Evolutionary conservation across 2,797 vertebrate genomes (phyloP), one percentile per base, ranked within the genome.

Genomic region (Urophycis tenuis): DNA sequence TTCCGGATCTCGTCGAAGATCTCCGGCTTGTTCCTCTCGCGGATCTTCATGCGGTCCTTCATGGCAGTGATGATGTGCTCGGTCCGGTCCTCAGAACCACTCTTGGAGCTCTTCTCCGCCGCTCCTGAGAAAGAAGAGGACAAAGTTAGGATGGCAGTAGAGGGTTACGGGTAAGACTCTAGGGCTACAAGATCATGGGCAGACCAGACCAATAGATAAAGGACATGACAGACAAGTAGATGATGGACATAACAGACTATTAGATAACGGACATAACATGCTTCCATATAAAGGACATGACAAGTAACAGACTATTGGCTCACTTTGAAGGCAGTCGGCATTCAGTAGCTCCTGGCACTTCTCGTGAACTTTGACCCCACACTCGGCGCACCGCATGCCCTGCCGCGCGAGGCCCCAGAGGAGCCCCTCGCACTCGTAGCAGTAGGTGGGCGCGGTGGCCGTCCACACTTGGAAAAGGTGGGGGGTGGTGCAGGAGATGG

Each of bases 391-490:
- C 84, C 98, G 95, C 98, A 99, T 99, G 82, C 98, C 98, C 93
- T 99, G 98, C 10, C 97, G 94, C 31, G 97, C 97, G 0, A 99
- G 99, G 79, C 97, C 97, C 97, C 97, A 99, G 67, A 99, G 93
- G 84, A 99, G 92, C 31, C 97, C 97, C 91, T 99, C 97, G 0
- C 97, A 99, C 91, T 99, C 97, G 0, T 98, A 99, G 89, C 97
- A 99, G 93, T 99, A 99, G 79, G 97, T 99, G 81, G 97, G 97
- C 0, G 97, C 98, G 83, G 97, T 99, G 87, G 97, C 97, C 0
- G 97, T 99, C 97, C 97, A 99, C 92, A 99, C 97, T 90, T 99
- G 97, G 0, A 99, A 99, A 92, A 98, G 98, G 92, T 99, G 98
- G 3, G 98, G 98, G 0, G 97, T 99, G 0, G 98, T 99, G 91